Evolutionary conservation across 1,140 invertebrate genomes (phyloP), one percentile per base, ranked within the genome.

Genomic region (Gryllus bimaculatus): DNA sequence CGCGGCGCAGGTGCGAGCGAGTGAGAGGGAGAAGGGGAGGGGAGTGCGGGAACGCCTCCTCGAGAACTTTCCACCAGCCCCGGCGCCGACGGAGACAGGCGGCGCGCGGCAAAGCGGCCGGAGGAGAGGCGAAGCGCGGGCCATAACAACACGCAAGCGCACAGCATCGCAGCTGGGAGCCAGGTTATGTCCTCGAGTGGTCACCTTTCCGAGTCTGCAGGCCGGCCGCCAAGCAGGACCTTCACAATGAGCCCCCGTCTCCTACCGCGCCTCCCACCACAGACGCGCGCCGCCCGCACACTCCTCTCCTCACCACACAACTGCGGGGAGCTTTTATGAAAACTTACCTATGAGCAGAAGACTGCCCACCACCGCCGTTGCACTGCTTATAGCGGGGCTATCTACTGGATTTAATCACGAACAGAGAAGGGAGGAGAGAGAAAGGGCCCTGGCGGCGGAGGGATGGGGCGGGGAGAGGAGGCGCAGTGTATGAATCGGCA

Each of bases 321-420:
- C 18, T 7, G 54, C 10, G 54, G 54, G 54, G 54, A 18, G 48
- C 79, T 73, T 78, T 78, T 80, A 80, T 80, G 79, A 80, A 78
- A 80, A 76, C 78, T 78, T 75, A 75, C 73, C 66, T 73, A 20
- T 18, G 8, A 47, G n/a, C n/a, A 76, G 77, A 54, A 26, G 47
- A 73, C 39, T 54, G 77, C n/a, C 49, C 74, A 13, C 26, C 49
- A 66, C 48, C n/a, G 15, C 13, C 78, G 54, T 26, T 18, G 47
- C 15, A 48, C 21, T 47, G 10, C 76, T n/a, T 15, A 73, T 76
- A 47, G 47, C 48, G n/a, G 47, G 75, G 76, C 77, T 80, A 80
- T 80, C 79, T 78, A 80, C 79, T 80, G 79, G 76, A 80, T 78
- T 80, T 80, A 80, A 80, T 80, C 79, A 80, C 76, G 77, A 78